phyloP scores from a whole-genome alignment of 2,113 vertebrate genomes.

The Melozone crissalis region DNA sequence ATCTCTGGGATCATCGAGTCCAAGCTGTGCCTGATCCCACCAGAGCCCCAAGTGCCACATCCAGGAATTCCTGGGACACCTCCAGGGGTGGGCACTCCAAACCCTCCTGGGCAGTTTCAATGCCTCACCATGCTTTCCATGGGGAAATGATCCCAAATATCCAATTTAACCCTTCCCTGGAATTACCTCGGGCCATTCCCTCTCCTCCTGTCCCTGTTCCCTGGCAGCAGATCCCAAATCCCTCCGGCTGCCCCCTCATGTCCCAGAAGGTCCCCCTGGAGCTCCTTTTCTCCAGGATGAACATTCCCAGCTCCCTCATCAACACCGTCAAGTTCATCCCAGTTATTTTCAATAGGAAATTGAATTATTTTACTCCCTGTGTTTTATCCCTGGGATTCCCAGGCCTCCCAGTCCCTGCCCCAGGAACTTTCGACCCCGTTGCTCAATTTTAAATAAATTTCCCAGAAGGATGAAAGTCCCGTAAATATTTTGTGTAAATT shows the following conservation, averaged over 20 bases:
- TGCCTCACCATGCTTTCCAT: neutral
- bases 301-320: neutral
- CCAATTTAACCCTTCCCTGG: neutral
- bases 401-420: neutral
- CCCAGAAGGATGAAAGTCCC: neutral
- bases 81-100: neutral
- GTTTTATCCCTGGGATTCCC: neutral
- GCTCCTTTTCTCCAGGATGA: neutral
- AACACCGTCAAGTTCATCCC: neutral
- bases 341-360: neutral
- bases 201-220: neutral
- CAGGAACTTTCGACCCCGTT: neutral
- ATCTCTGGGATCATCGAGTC: fast-evolving
- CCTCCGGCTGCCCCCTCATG: neutral
- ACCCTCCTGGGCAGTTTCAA: neutral
- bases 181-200: fast-evolving
- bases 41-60: neutral
- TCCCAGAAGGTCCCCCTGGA: neutral
- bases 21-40: neutral
- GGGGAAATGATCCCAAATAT: neutral
- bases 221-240: neutral
- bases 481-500: neutral
- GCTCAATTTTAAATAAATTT: neutral
- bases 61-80: neutral
- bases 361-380: neutral